Base-by-base conservation (phyloP, 2,113 vertebrate species). In the Cyprichromis sp. region DNA sequence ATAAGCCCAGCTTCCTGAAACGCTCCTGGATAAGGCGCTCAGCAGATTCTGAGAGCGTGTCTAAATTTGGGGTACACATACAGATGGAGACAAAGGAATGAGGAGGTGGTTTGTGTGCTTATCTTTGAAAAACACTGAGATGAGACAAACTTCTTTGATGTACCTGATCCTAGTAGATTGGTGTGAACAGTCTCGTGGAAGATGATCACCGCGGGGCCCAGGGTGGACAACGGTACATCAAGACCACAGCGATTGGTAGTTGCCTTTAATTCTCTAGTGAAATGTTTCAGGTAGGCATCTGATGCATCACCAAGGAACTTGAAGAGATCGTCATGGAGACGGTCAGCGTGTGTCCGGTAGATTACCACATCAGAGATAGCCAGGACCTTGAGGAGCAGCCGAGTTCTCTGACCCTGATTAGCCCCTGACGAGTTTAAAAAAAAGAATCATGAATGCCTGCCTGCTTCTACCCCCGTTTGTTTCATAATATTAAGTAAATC, bases 111-210 rank as follows among this genome's bases (percentile, higher is more conserved):
- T 63, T 24, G 8, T 78, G 45, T 31, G 45, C 29, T 29, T 19
- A 50, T 76, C 1, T 76, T 31, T 50, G 0, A 78, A 50, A 19
- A 78, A 78, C 26, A 31, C 26, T 34, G 73, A 50, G 3, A n/a
- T 52, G 4, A 10, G 3, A 19, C 3, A 0, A 36, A 81, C 8
- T 14, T 36, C 36, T 61, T 26, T 13, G 38, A 24, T 34, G 7
- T 94, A 99, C 99, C 98, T 95, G 98, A 98, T 88, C 98, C 98
- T 81, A 99, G 95, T 1, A 99, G 96, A 82, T 99, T 99, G 88
- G 99, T 99, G 93, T 99, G 98, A 42, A 99, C 97, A 24, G 99
- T 99, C 96, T 99, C 98, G 1, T 99, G 99, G 96, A 99, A 99
- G 96, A 99, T 98, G 90, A 99, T 97, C 78, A 99, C 98, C 7